Evolutionary conservation across 2,113 vertebrate genomes (phyloP).

Genomic region (Fregata magnificens): DNA sequence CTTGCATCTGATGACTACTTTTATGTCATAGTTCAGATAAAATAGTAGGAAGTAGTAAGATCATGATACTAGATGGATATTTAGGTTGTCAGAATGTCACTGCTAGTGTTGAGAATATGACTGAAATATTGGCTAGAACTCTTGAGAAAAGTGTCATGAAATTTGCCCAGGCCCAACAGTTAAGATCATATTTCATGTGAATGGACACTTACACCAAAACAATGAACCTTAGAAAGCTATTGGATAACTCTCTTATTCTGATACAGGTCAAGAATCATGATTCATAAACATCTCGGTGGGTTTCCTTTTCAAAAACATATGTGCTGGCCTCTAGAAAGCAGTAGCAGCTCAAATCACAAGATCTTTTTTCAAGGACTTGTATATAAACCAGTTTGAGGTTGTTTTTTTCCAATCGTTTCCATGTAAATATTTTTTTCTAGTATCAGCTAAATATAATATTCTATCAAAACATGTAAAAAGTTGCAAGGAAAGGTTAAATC

Average conservation of each 20-base stretch:
- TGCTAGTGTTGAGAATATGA: neutral
- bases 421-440: neutral
- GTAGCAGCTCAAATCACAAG: neutral
- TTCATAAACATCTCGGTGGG: neutral
- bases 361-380: neutral
- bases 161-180: neutral
- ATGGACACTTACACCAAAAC: constrained; percentile 14
- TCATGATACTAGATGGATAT: neutral
- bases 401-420: neutral
- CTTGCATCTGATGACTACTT: neutral
- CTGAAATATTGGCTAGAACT: constrained; percentile 37
- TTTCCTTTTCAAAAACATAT: neutral
- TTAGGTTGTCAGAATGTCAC: constrained; percentile 30
- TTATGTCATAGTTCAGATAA: neutral
- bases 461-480: neutral
- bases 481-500: neutral
- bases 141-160: neutral
- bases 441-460: neutral
- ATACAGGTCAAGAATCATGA: constrained; percentile 25
- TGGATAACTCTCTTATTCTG: neutral
- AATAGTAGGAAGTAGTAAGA: neutral
- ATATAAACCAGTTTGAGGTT: neutral
- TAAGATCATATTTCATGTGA: neutral
- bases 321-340: neutral
- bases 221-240: constrained; percentile 3